These are phyloP conservation scores for Alloplasta piceator DNA, from an alignment of 2,888 invertebrate species.

Conservation along the genomic window DNA sequence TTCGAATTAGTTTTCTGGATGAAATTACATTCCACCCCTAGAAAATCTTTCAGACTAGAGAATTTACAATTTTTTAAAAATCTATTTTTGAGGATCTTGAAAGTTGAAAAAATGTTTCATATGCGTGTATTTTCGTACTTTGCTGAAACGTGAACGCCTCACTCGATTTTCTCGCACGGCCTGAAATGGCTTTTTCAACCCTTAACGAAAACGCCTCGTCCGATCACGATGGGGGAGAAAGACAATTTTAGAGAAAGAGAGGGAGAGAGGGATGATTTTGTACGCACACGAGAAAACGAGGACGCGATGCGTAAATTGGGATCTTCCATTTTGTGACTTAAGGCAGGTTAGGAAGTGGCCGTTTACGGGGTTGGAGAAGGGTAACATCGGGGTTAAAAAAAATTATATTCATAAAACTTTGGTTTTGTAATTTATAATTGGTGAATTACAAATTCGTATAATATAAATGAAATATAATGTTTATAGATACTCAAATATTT, in stretches of 20 bases:
- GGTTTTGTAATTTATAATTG: too few species aligned
- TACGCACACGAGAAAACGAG: conserved; percentile 39
- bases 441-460: too few species aligned
- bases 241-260: conserved; percentile 19
- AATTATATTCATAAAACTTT: too few species aligned
- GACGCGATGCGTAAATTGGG: conserved; percentile 65
- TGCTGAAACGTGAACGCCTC: neutral
- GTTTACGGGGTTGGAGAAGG: conserved; percentile 39
- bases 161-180: conserved; percentile 8
- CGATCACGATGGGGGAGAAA: conserved; percentile 22
- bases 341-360: conserved; percentile 67
- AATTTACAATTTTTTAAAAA: too few species aligned
- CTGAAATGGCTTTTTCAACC: conserved; percentile 26
- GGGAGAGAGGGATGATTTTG: conserved; percentile 29
- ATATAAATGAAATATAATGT: too few species aligned
- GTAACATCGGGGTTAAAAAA: too few species aligned
- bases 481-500: too few species aligned
- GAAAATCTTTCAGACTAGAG: too few species aligned
- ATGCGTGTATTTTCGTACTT: neutral
- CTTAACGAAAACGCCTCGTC: conserved; percentile 11
- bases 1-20: too few species aligned
- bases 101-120: too few species aligned
- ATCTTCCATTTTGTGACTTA: conserved; percentile 62
- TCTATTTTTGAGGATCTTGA: too few species aligned
- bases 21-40: too few species aligned